phyloP scores from a whole-genome alignment of 2,888 invertebrate genomes.

The Drosophila acutilabella region DNA sequence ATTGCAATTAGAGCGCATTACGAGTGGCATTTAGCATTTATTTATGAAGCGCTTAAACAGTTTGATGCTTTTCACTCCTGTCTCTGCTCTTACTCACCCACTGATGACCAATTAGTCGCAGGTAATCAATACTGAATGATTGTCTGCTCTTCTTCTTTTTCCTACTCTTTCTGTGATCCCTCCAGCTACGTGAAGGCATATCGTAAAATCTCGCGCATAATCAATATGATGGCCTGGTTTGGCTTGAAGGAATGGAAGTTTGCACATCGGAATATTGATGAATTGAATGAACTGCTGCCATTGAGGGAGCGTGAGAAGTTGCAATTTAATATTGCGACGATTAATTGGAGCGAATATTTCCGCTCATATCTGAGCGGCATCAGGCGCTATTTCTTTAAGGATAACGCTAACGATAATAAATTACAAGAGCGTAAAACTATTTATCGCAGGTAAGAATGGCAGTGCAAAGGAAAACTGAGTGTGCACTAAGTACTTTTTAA shows the following conservation, averaged over 20 bases:
- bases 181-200: constrained; percentile 83
- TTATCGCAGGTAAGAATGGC: constrained; percentile 82
- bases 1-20: constrained; percentile 69
- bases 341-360: constrained; percentile 90
- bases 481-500: constrained; percentile 79
- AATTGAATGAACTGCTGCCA: constrained; percentile 81
- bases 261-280: constrained; percentile 83
- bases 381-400: constrained; percentile 89
- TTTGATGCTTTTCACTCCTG: neutral
- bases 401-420: constrained; percentile 86
- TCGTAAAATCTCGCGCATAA: constrained; percentile 83
- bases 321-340: constrained; percentile 87
- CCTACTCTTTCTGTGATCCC: neutral
- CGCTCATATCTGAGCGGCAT: constrained; percentile 89
- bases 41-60: constrained; percentile 47
- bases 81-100: no score
- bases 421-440: constrained; percentile 81
- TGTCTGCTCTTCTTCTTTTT: constrained; percentile 1
- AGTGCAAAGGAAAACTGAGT: constrained; percentile 12
- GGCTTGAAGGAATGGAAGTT: constrained; percentile 85
- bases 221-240: constrained; percentile 85
- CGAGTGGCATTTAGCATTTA: constrained; percentile 49
- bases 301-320: constrained; percentile 73
- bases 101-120: constrained; percentile 44
- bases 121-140: constrained; percentile 35